Evolutionary conservation across 2,888 invertebrate species (phyloP).

Genomic region (Anorthoa munda): DNA sequence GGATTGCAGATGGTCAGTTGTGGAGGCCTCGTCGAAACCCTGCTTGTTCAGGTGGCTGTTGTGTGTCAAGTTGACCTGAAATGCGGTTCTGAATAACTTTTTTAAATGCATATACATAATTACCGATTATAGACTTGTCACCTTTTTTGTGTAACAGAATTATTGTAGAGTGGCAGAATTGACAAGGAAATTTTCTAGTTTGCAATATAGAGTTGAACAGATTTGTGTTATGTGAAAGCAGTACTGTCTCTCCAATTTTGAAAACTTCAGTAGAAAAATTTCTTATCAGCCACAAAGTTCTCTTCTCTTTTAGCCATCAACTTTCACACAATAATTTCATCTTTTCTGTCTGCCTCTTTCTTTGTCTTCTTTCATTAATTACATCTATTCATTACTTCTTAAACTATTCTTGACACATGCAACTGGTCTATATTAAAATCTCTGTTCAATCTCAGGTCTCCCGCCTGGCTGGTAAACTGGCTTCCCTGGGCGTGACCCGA

Average conservation of each 20-base stretch:
- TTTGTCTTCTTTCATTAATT: background rate
- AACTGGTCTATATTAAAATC: background rate
- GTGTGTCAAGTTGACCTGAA: no score
- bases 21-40: no score
- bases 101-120: background rate
- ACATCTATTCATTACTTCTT: no score
- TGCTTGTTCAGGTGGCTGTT: no score
- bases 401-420: background rate
- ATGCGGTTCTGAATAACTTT: background rate
- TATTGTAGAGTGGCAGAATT: background rate
- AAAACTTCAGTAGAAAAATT: background rate
- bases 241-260: background rate
- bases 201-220: background rate
- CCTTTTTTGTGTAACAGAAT: background rate
- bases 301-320: no score
- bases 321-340: no score
- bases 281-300: no score
- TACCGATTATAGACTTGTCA: background rate
- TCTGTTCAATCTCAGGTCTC: conserved; percentile 90
- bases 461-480: conserved; percentile 94
- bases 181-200: background rate
- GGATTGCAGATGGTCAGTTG: no score
- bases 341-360: no score
- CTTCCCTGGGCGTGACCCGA: conserved; percentile 94
- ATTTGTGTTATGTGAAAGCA: background rate